Evolutionary conservation across 1,140 invertebrate species (phyloP), one percentile per base, ranked within the genome.

Genomic region (Drosophila bocqueti): DNA sequence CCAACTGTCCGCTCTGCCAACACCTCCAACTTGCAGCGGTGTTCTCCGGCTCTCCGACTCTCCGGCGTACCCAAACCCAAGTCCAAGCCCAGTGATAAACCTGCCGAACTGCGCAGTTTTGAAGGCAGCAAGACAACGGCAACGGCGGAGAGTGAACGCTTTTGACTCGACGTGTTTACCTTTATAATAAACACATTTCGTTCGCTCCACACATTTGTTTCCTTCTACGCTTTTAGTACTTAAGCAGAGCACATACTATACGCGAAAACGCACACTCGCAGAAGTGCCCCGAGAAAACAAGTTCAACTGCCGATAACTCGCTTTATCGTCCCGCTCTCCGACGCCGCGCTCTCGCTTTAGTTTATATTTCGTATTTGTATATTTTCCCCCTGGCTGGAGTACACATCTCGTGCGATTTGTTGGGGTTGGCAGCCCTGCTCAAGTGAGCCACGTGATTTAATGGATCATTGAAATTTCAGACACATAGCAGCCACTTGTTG

Each of bases 161-260:
- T 60, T 59, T 42, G 54, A 40, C 47, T 79, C 66, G 80, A 80
- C 76, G 85, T 89, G 81, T 89, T 90, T 89, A 84, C 71, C 78
- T 84, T 90, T 79, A 79, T 84, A 81, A 89, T 89, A 89, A 89
- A 79, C 84, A 89, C 84, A 89, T 89, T 81, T 90, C 63, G 78
- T 46, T 89, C 63, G 74, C 59, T 26, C 34, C 63, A 31, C 16
- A 80, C 77, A 80, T 80, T 77, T 59, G 76, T 73, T 86, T 81
- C 82, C 78, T 77, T 40, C 38, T 40, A 26, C 54, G 55, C 71
- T 54, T 40, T 71, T 16, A 38, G 71, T 83, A 84, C 89, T 84
- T 81, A 77, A 89, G 71, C 81, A 67, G 81, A 83, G 81, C 79
- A 69, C 82, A 85, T 61, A 78, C 67, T 78, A 85, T 64, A 78